Percentiles rank a stretch among this genome's conserved stretches.
Evolutionary conservation across 2,797 vertebrate genomes (phyloP).

Genomic region (Limnodromus scolopaceus): DNA sequence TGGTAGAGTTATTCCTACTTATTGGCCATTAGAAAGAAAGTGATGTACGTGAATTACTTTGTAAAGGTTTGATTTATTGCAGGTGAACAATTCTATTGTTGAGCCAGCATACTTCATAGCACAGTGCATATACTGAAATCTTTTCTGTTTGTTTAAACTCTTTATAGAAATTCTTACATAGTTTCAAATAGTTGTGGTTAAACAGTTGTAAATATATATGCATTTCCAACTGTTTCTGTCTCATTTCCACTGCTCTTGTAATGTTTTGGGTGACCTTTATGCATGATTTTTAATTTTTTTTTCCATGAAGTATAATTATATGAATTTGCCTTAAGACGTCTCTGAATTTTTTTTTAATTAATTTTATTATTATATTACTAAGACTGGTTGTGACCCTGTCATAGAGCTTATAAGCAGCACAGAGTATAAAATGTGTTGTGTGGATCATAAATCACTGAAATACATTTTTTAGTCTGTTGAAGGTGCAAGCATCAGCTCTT

Average conservation of each 20-base stretch:
- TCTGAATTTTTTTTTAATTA: neutral
- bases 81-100: neutral
- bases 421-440: neutral
- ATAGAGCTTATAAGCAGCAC: neutral
- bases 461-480: neutral
- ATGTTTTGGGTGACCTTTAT: neutral
- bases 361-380: neutral
- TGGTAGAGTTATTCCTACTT: neutral
- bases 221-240: neutral
- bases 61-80: slow-evolving; percentile 31
- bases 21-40: neutral
- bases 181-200: slow-evolving; percentile 25
- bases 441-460: neutral
- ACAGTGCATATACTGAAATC: neutral
- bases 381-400: neutral
- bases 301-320: neutral
- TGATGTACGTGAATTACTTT: neutral
- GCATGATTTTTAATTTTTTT: neutral
- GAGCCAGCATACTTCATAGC: neutral
- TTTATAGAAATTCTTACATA: slow-evolving; percentile 33
- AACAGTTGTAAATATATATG: neutral
- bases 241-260: neutral
- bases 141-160: slow-evolving; percentile 42
- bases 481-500: neutral
- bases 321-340: neutral